Base-by-base conservation (phyloP, 2,888 invertebrate genomes). In the Nematopogon swammerdamellus region DNA sequence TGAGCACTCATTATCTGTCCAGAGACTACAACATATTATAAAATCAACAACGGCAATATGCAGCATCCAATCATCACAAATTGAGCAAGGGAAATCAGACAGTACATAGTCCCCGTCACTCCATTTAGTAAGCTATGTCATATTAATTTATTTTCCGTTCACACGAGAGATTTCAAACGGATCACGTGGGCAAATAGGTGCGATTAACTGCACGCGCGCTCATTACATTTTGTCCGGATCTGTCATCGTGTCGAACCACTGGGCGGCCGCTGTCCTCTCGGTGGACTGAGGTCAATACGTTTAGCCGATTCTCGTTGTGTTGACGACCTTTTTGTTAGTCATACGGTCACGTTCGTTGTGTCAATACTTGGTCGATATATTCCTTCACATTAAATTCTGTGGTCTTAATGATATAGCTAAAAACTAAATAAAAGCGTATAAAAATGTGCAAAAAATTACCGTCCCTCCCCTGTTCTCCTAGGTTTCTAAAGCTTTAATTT, bases 201-300 rank as follows among this genome's bases (percentile, higher is more conserved):
- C 54, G 49, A 65, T 67, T 66, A 65, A 52, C 58, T 51, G 60
- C 67, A 65, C 65, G 65, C 62, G 62, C 58, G 57, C 62, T 67
- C 67, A 67, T 70, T 70, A 68, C 67, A 64, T 66, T 64, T 63
- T 64, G 68, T 69, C 66, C 63, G 57, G 48, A 53, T 55, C 53
- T 65, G 67, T 67, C 65, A 60, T 57, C 62, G 54, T 48, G 46
- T 46, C 53, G 56, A 5, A 56, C 63, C 63, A 63, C 63, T 60
- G 63, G 61, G 36, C 36, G 59, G 52, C 53, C 52, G 56, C 51
- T 52, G 52, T 44, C 29, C 43, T 16, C 30, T n/a, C 36, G 36
- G 36, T 25, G 5, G 25, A 25, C 4, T 6, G 4, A 25, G 25
- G 25, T 10, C 10, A 25, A 25, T 25, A 14, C 8, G 36, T 14